Evolutionary conservation across 1,140 invertebrate genomes (phyloP).

Genomic region (Stegodyphus mimosarum): DNA sequence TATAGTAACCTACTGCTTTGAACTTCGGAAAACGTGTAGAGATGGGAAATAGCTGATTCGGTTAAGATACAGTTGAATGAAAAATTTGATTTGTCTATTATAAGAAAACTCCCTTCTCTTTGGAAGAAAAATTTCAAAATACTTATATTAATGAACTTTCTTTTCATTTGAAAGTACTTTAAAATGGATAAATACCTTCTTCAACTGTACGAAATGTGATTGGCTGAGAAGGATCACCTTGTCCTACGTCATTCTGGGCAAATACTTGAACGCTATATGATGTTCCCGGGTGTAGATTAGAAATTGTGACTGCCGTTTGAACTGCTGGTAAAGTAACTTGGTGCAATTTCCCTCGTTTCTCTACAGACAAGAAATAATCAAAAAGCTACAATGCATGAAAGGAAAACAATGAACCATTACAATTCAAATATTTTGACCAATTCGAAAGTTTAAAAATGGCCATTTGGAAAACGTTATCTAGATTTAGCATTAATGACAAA

Average conservation of each 20-base stretch:
- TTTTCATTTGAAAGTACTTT: background rate
- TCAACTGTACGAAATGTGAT: constrained; percentile 54
- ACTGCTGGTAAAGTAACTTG: constrained; percentile 47
- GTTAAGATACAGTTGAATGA: too few relatives aligned
- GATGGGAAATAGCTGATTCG: too few relatives aligned
- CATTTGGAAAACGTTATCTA: too few relatives aligned
- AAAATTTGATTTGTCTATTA: too few relatives aligned
- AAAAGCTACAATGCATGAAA: background rate
- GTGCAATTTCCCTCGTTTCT: constrained; percentile 45
- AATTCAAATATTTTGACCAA: too few relatives aligned
- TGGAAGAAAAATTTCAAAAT: too few relatives aligned
- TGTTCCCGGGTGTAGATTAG: constrained; percentile 52
- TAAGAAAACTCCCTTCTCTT: too few relatives aligned
- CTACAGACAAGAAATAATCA: constrained; percentile 19
- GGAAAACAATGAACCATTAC: background rate
- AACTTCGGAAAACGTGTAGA: too few relatives aligned
- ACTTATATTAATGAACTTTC: too few relatives aligned
- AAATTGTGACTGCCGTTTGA: constrained; percentile 39
- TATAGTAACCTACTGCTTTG: too few relatives aligned
- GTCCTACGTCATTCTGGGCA: constrained; percentile 58
- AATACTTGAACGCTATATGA: constrained; percentile 55
- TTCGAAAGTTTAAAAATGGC: too few relatives aligned
- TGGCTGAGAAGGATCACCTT: constrained; percentile 49
- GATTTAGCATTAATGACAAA: too few relatives aligned
- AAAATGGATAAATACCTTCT: constrained; percentile 42